Base-by-base conservation (phyloP, 2,888 invertebrate genomes). In the Beris morrisii region DNA sequence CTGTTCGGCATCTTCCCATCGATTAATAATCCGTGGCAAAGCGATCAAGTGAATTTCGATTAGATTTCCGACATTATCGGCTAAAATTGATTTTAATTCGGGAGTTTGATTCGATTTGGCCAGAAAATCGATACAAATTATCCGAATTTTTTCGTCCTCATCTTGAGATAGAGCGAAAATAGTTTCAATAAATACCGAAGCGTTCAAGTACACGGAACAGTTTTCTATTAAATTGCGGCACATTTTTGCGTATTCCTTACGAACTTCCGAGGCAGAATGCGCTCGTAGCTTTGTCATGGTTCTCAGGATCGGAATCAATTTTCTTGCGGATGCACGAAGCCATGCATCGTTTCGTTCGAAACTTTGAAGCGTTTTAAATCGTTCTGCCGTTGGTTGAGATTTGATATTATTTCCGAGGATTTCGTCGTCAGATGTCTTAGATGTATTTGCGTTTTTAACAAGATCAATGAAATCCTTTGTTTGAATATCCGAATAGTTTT, bases 91-190 rank as follows among this genome's bases (percentile, higher is more conserved):
- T 4, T 70, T 59, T 6, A 70, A 69, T 4, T 72, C 65, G n/a
- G 48, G 12, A 38, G 56, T 5, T 81, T 81, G 12, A 73, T 75
- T 30, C 78, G 80, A 72, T 85, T 82, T 71, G 74, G 78, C 22
- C 76, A 77, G 5, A 82, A 74, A 69, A 74, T 75, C 57, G 22
- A 73, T 75, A 70, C 85, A 84, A 58, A 75, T 73, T 4, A 73
- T 69, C 12, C 83, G 74, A 12, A 91, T 85, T 69, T 84, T 80
- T 0, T 76, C 73, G 69, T 83, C 80, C 7, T 85, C 85, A 78
- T 92, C 91, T 75, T 88, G 87, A 0, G 88, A 85, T 32, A 92
- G 78, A 0, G 86, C 82, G 69, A 92, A 85, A 6, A 91, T 77
- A 43, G 88, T 84, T 77, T 91, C 90, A 4, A 91, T 77, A 6